A percentile compares a stretch with the other conserved stretches of the same genome.
Evolutionary conservation across 1,140 invertebrate genomes (phyloP).

Genomic region (Kradibia gibbosae): DNA sequence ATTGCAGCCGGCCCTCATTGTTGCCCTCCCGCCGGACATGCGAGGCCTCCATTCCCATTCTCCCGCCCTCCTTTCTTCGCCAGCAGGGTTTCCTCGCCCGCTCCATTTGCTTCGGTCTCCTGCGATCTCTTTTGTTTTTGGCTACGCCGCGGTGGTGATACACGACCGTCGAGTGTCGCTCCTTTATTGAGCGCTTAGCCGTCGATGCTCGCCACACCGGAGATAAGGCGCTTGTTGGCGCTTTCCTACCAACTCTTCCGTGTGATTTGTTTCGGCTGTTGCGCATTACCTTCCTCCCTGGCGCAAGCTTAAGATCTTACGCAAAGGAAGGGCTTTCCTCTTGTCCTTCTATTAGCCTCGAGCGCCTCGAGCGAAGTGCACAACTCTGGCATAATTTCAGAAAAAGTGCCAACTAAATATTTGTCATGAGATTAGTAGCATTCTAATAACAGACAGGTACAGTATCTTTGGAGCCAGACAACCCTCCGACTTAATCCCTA

Average conservation of each 20-base stretch:
- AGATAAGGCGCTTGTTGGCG: background rate
- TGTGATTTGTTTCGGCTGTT: background rate
- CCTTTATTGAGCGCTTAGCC: background rate
- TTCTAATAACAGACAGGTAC: no score
- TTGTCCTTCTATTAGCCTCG: no score
- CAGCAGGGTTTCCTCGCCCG: no score
- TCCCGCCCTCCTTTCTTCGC: background rate
- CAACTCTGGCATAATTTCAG: no score
- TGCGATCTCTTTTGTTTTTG: slow-evolving; percentile 18
- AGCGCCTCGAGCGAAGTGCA: no score
- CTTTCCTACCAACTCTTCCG: background rate
- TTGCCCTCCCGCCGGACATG: background rate
- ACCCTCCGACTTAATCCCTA: no score
- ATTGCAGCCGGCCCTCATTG: background rate
- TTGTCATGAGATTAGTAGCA: no score
- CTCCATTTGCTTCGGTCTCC: background rate
- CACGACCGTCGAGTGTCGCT: background rate
- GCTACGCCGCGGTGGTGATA: background rate
- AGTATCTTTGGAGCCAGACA: no score
- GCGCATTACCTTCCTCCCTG: background rate
- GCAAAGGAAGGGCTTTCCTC: no score
- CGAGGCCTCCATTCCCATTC: background rate
- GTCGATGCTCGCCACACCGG: background rate
- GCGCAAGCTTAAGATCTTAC: background rate
- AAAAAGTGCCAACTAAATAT: no score